Percentiles rank a stretch among this genome's conserved stretches.
phyloP scores from a whole-genome alignment of 2,888 invertebrate genomes.

The Apodemia duryi region DNA sequence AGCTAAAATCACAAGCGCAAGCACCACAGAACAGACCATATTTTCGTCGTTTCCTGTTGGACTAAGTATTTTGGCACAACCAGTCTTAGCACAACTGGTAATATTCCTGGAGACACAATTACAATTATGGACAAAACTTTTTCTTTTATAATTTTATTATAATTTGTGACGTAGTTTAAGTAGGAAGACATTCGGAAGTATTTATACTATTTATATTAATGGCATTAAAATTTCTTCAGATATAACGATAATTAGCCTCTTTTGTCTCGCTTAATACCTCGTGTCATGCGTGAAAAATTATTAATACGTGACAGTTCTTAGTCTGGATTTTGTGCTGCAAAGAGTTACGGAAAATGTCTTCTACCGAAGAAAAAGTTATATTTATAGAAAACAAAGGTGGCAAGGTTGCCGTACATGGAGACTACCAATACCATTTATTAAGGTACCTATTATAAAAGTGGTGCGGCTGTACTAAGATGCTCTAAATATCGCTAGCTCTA shows the following conservation, averaged over 20 bases:
- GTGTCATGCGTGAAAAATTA: not conserved
- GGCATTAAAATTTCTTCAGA: not conserved
- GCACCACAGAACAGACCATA: not conserved
- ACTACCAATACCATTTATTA: slow-evolving; percentile 5
- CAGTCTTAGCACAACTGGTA: not conserved
- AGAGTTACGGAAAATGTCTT: not conserved
- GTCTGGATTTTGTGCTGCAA: not conserved
- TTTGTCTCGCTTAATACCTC: not conserved
- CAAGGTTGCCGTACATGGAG: not conserved
- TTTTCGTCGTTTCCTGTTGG: not conserved
- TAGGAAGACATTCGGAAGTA: not conserved
- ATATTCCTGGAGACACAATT: not conserved
- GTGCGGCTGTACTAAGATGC: slow-evolving; percentile 3
- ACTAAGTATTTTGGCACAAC: not conserved
- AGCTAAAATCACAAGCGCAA: not conserved
- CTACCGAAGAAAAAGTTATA: not conserved
- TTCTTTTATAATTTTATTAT: not conserved
- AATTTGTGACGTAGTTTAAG: not conserved
- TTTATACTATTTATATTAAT: not conserved
- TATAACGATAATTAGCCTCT: not conserved
- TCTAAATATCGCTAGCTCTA: not conserved
- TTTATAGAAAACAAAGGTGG: slow-evolving; percentile 2
- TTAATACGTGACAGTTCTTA: not conserved
- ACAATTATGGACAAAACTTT: not conserved
- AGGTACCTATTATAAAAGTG: slow-evolving; percentile 2